Evolutionary conservation across 2,797 vertebrate species (phyloP).

Genomic region (Poecile montanus): DNA sequence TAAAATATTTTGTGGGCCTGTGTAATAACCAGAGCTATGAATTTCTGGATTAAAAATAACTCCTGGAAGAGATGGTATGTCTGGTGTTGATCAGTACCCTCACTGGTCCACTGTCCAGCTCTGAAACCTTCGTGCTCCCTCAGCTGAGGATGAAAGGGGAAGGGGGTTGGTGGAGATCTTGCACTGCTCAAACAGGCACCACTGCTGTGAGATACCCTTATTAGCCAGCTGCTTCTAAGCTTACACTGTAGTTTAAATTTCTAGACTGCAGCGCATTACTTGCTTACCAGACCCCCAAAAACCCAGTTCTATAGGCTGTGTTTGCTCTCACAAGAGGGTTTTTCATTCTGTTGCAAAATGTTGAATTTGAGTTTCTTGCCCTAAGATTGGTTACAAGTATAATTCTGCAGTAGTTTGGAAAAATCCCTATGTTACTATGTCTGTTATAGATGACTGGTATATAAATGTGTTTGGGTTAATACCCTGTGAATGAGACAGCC

Average conservation of each 20-base stretch:
- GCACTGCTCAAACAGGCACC: background rate
- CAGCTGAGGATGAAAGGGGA: background rate
- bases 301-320: background rate
- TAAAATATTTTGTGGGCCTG: background rate
- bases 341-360: background rate
- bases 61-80: background rate
- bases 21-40: background rate
- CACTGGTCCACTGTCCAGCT: background rate
- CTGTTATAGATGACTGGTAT: background rate
- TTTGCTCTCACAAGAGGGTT: background rate
- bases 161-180: background rate
- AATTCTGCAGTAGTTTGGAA: background rate
- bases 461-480: background rate
- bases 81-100: background rate
- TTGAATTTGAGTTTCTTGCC: background rate
- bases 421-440: background rate
- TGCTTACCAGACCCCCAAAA: background rate
- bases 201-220: background rate
- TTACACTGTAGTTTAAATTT: background rate
- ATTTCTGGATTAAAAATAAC: conserved; percentile 4
- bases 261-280: background rate
- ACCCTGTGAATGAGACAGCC: background rate
- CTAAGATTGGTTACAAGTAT: background rate
- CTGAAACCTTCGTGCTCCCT: background rate
- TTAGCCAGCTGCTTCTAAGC: background rate